Conservation (phyloP, 2,113 vertebrate species). For the Panthera leo region DNA sequence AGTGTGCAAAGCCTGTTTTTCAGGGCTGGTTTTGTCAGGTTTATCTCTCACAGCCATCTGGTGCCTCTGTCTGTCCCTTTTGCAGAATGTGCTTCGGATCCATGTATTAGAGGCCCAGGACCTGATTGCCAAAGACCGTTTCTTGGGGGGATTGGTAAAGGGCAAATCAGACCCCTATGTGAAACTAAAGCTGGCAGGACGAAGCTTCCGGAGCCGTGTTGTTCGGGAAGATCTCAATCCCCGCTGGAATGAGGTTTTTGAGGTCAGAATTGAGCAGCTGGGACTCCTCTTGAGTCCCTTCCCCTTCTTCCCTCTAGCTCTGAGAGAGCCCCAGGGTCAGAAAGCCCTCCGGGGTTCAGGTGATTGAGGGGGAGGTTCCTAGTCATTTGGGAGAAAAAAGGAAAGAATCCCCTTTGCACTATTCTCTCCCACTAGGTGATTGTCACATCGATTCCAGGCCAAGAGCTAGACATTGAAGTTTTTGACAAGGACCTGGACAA, state of each 20-base stretch:
- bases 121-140: slow-evolving; percentile 94
- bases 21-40: not conserved
- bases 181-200: slow-evolving; percentile 89
- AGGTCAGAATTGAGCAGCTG: slow-evolving; percentile 83
- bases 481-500: slow-evolving; percentile 95
- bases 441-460: slow-evolving; percentile 90
- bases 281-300: not conserved
- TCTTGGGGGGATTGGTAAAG: slow-evolving; percentile 92
- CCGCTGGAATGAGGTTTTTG: slow-evolving; percentile 93
- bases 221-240: slow-evolving; percentile 94
- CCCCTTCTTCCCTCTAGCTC: not conserved
- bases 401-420: not conserved
- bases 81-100: slow-evolving; percentile 91
- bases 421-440: slow-evolving; percentile 85
- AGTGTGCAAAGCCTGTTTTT: not conserved
- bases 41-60: not conserved
- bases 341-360: not conserved
- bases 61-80: not conserved
- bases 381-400: not conserved
- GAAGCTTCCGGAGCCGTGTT: slow-evolving; percentile 90
- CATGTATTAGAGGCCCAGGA: slow-evolving; percentile 92
- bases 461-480: slow-evolving; percentile 92
- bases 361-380: not conserved
- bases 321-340: not conserved
- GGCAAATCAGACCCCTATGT: slow-evolving; percentile 96